These are phyloP conservation scores for Deilephila elpenor DNA, from an alignment of 2,888 invertebrate genomes.

Conservation along the genomic window DNA sequence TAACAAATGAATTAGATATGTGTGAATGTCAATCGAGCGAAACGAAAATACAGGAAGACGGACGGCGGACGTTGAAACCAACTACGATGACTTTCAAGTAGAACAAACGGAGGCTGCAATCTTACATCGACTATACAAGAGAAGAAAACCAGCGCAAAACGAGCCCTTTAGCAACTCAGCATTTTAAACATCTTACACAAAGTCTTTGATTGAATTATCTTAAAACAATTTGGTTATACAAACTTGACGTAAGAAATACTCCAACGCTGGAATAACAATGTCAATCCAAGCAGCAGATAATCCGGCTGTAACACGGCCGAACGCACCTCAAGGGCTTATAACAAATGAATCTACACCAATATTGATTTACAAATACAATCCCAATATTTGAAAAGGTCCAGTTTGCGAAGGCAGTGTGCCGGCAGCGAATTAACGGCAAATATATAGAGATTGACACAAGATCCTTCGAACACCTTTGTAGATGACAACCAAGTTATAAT, in stretches of 20 bases:
- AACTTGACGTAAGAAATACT: not conserved
- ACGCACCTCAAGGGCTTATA: constrained; percentile 25
- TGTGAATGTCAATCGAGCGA: too few relatives aligned
- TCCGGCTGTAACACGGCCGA: constrained; percentile 1
- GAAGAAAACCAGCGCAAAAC: too few relatives aligned
- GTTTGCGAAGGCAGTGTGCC: constrained; percentile 34
- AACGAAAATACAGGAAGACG: too few relatives aligned
- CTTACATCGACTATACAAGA: too few relatives aligned
- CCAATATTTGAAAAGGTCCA: constrained; percentile 46
- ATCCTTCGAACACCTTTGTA: constrained; percentile 6
- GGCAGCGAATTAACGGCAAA: constrained; percentile 21
- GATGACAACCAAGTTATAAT: not conserved
- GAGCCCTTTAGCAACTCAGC: too few relatives aligned
- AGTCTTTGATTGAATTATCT: not conserved
- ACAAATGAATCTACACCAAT: constrained; percentile 36
- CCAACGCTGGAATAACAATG: not conserved
- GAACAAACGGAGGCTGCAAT: too few relatives aligned
- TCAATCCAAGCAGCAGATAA: constrained; percentile 5
- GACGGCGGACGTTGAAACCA: too few relatives aligned
- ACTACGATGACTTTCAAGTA: too few relatives aligned
- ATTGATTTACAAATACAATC: constrained; percentile 41
- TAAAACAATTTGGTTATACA: not conserved
- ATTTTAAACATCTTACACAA: too few relatives aligned
- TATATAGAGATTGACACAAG: constrained; percentile 1
- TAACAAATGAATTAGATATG: too few relatives aligned